phyloP scores from a whole-genome alignment of 2,797 vertebrate genomes.

The Sparus aurata region DNA sequence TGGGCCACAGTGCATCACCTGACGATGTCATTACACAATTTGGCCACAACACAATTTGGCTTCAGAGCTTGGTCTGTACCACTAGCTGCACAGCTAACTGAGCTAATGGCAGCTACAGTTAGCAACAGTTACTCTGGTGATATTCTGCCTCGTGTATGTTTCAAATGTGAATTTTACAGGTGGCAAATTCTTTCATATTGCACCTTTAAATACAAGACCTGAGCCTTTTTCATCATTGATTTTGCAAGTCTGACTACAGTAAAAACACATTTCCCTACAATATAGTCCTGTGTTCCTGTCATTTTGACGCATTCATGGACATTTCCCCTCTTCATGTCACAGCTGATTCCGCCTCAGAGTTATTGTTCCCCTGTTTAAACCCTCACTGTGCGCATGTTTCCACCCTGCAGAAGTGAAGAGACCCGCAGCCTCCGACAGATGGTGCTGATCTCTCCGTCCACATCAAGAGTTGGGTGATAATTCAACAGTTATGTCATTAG shows the following conservation, averaged over 20 bases:
- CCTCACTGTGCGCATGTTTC: background rate
- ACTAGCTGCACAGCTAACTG: too few species aligned
- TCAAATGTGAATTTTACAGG: too few species aligned
- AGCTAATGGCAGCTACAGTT: too few species aligned
- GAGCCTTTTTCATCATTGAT: background rate
- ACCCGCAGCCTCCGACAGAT: slow-evolving; percentile 48
- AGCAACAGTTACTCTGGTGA: too few species aligned
- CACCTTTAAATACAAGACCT: background rate
- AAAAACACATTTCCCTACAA: background rate
- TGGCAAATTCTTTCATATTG: background rate
- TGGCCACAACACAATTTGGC: too few species aligned
- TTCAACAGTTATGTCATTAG: slow-evolving; percentile 66
- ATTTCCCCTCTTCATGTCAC: background rate
- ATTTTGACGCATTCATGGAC: background rate
- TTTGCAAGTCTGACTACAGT: background rate
- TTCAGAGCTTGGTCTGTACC: too few species aligned
- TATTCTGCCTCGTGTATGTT: too few species aligned
- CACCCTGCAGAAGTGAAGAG: background rate
- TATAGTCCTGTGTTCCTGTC: background rate
- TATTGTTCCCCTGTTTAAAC: background rate
- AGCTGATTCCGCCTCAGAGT: background rate
- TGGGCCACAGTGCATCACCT: too few species aligned
- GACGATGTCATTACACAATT: too few species aligned
- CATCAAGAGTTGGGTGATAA: slow-evolving; percentile 42
- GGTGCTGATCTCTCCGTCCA: slow-evolving; percentile 47